Evolutionary conservation across 2,113 vertebrate species (phyloP), one percentile per base, ranked within the genome.

Genomic region (Pontoporia blainvillei): DNA sequence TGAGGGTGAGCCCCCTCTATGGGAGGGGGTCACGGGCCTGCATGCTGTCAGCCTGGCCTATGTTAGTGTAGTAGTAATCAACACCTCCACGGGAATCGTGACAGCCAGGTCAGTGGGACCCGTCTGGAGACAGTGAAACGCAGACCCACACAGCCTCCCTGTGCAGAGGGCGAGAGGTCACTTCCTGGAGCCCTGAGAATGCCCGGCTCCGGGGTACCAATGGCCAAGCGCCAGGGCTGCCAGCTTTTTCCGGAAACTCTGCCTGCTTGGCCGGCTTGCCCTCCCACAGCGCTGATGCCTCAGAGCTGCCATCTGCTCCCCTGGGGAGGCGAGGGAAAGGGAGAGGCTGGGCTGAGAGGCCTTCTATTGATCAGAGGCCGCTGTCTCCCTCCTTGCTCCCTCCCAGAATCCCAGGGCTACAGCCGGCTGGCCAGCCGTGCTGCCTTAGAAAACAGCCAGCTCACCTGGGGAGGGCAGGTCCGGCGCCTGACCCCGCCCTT

Each of bases 291-390:
- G 17, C 62, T 52, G 89, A 34, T 14, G 75, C 57, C 96, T 96
- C 52, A 34, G 66, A 85, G 91, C 57, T 6, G 72, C 95, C 97
- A 97, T 96, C 96, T 98, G 97, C 96, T 97, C 93, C 93, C 93
- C 67, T 0, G 12, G 96, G 78, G 78, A 90, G 36, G 64, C 3
- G 71, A 9, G 18, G 85, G 66, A 69, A 39, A 36, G 85, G 96
- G 64, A 44, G 62, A 96, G 54, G 61, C 79, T 11, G 18, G 41
- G 62, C n/a, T 1, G 59, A 54, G 75, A 52, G 49, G 23, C 88
- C 57, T 87, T 69, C 64, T 78, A 54, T 44, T 61, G 61, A 84
- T 83, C 44, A 21, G 29, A 81, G 75, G 67, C 44, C 52, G 78
- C 69, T 85, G 27, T 52, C 34, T 91, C 72, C 71, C 49, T 85